Evolutionary conservation across 2,888 invertebrate genomes (phyloP).

Genomic region (Andrena bucephala): DNA sequence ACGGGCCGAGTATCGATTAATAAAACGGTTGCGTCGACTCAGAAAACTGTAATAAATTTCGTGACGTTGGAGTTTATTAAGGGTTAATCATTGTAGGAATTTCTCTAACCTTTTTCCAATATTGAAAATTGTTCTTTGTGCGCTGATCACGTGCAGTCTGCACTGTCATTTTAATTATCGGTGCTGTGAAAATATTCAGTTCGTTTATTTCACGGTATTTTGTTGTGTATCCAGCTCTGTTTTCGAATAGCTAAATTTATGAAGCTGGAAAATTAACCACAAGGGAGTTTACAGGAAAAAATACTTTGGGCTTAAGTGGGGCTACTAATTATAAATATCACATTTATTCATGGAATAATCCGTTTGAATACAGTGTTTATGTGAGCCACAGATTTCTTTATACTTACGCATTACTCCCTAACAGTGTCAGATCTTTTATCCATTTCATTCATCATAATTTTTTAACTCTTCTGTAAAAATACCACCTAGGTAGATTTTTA

Average conservation of each 20-base stretch:
- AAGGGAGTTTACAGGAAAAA: neutral
- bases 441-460: too few relatives aligned
- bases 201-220: neutral
- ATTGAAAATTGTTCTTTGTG: neutral
- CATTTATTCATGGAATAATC: too few relatives aligned
- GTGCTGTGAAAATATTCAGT: neutral
- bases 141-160: neutral
- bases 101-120: neutral
- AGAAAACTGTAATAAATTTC: slow-evolving; percentile 43
- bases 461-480: too few relatives aligned
- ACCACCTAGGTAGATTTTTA: too few relatives aligned
- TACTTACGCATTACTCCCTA: too few relatives aligned
- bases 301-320: neutral
- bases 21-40: neutral
- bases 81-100: neutral
- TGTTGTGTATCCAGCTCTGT: neutral
- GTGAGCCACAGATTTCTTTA: too few relatives aligned
- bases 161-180: neutral
- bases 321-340: too few relatives aligned
- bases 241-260: neutral
- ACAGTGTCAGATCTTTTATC: too few relatives aligned
- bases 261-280: neutral
- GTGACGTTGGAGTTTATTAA: slow-evolving; percentile 14
- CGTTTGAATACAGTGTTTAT: too few relatives aligned
- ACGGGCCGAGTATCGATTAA: neutral